Evolutionary conservation across 2,797 vertebrate genomes (phyloP), one percentile per base, ranked within the genome.

Genomic region (Syngnathus rostellatus): DNA sequence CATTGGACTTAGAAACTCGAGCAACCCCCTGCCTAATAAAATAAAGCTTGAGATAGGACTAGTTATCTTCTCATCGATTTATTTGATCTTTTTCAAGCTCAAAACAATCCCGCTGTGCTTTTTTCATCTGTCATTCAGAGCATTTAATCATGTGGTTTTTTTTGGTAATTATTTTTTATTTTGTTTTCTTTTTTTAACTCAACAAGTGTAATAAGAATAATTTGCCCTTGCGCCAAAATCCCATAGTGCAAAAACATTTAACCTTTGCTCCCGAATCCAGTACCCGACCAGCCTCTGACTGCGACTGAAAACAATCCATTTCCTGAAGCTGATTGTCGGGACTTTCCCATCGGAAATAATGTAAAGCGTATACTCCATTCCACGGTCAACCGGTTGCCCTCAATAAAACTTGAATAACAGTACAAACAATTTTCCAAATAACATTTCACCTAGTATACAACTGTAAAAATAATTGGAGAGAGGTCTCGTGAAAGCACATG

Each of bases 401-500:
- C 3, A 2, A n/a, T 51, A n/a, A 51, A 51, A 2, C 19, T 21
- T 51, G 8, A 3, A n/a, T 51, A 8, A n/a, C 8, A 8, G 8
- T 8, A 51, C 50, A 51, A 9, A n/a, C 50, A 2, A 12, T 10
- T 21, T 25, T 25, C 12, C 11, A 25, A 25, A 11, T 25, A 11
- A 25, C 53, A 23, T 11, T 54, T 54, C 6, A 25, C 25, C 53
- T 54, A 10, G 0, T 23, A 11, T 25, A 5, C 21, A 54, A 54
- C 40, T 46, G 65, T 78, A 83, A 77, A 78, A 74, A 77, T 78
- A 72, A 75, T 54, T 6, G 70, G 63, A 64, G 3, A 31, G 31
- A 31, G 31, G 31, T 31, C 31, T 31, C 31, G 31, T 31, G 31
- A 31, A 31, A 31, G 31, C 31, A 31, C 31, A 31, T 31, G 31